Percentiles rank a stretch among this genome's conserved stretches.
Evolutionary conservation across 2,113 vertebrate genomes (phyloP).

Genomic region (Cebidichthys violaceus): DNA sequence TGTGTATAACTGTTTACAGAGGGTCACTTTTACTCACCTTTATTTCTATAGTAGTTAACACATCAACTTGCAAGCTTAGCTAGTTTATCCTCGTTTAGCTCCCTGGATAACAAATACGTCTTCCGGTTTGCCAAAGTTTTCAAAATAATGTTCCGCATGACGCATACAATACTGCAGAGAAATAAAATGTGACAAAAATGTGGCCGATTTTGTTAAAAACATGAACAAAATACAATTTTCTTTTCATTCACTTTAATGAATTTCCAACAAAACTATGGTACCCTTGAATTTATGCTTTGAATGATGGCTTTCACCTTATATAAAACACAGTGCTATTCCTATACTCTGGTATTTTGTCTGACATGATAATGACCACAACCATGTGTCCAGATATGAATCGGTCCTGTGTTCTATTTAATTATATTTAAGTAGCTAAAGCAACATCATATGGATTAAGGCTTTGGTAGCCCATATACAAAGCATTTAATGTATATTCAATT

Average conservation of each 20-base stretch:
- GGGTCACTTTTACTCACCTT: conserved; percentile 49
- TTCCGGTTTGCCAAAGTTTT: conserved; percentile 47
- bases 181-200: neutral
- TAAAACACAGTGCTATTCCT: neutral
- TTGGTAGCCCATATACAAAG: neutral
- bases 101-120: neutral
- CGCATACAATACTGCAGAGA: neutral
- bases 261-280: neutral
- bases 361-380: neutral
- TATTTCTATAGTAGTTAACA: conserved; percentile 19
- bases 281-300: neutral
- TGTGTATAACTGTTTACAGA: neutral
- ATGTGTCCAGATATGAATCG: neutral
- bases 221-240: neutral
- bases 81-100: conserved; percentile 8
- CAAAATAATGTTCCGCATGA: conserved; percentile 47
- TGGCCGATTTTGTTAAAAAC: neutral
- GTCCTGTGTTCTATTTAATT: neutral
- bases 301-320: neutral
- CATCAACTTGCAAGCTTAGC: conserved; percentile 46
- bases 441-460: neutral
- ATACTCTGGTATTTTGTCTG: neutral
- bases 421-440: neutral
- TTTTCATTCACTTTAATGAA: neutral
- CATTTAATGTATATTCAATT: neutral